phyloP scores from a whole-genome alignment of 2,113 vertebrate species.

The Corythoichthys intestinalis region DNA sequence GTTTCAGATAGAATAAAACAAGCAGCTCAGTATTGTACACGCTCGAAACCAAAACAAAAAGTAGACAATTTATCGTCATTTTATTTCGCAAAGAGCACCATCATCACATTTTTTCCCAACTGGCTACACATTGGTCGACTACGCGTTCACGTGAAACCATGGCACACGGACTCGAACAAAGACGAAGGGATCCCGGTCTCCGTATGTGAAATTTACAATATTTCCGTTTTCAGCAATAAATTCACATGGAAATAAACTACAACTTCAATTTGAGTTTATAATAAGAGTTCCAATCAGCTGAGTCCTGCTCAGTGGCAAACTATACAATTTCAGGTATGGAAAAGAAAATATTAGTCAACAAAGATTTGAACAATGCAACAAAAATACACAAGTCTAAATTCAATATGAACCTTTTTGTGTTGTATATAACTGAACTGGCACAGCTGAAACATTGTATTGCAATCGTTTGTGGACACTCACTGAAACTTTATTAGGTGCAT shows the following conservation, averaged over 20 bases:
- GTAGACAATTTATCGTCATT: slow-evolving; percentile 89
- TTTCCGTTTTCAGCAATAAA: slow-evolving; percentile 67
- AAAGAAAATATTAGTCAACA: neutral
- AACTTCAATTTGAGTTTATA: neutral
- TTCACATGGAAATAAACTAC: slow-evolving; percentile 50
- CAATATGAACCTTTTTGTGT: neutral
- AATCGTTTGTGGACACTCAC: neutral
- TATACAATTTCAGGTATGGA: neutral
- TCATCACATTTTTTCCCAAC: slow-evolving; percentile 81
- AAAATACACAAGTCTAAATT: neutral
- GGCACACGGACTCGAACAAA: slow-evolving; percentile 85
- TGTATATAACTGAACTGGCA: neutral
- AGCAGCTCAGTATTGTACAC: slow-evolving; percentile 43
- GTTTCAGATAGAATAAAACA: neutral
- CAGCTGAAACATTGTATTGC: neutral
- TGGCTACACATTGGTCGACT: slow-evolving; percentile 85
- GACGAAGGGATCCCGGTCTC: slow-evolving; percentile 66
- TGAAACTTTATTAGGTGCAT: neutral
- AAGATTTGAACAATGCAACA: neutral
- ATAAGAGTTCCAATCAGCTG: slow-evolving; percentile 33
- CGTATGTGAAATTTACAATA: slow-evolving; percentile 82
- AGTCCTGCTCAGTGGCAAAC: slow-evolving; percentile 65
- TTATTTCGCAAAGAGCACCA: slow-evolving; percentile 80
- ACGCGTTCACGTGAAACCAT: slow-evolving; percentile 82
- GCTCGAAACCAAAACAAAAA: slow-evolving; percentile 49